phyloP scores from a whole-genome alignment of 2,113 vertebrate genomes.

The Menura novaehollandiae region DNA sequence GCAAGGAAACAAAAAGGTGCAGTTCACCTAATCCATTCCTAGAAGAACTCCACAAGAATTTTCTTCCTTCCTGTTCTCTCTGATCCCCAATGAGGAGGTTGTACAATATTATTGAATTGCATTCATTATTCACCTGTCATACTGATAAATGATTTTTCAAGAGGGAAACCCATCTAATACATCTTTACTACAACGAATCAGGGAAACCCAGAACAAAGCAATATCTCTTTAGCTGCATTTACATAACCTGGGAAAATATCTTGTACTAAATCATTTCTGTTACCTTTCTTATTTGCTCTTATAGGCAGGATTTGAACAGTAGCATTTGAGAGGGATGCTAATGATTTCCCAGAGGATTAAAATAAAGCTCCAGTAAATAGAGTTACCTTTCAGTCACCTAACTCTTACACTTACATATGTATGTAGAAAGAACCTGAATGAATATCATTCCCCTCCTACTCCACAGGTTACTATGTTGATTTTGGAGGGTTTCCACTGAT shows the following conservation, averaged over 20 bases:
- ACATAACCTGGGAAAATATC: neutral
- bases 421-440: neutral
- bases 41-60: neutral
- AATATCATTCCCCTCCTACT: neutral
- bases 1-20: neutral
- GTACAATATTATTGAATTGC: neutral
- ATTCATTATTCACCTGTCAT: neutral
- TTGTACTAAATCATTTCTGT: neutral
- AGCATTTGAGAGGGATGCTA: neutral
- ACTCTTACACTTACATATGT: neutral
- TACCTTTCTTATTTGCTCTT: neutral
- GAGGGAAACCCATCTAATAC: neutral
- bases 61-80: neutral
- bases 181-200: neutral
- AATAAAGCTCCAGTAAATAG: neutral
- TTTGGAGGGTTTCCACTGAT: neutral
- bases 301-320: neutral
- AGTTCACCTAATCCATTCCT: neutral
- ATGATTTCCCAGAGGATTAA: conserved; percentile 12
- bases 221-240: neutral
- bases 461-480: neutral
- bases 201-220: neutral
- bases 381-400: neutral
- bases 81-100: neutral
- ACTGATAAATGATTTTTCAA: neutral